Evolutionary conservation across 2,888 invertebrate species (phyloP).

Genomic region (Empis livida): DNA sequence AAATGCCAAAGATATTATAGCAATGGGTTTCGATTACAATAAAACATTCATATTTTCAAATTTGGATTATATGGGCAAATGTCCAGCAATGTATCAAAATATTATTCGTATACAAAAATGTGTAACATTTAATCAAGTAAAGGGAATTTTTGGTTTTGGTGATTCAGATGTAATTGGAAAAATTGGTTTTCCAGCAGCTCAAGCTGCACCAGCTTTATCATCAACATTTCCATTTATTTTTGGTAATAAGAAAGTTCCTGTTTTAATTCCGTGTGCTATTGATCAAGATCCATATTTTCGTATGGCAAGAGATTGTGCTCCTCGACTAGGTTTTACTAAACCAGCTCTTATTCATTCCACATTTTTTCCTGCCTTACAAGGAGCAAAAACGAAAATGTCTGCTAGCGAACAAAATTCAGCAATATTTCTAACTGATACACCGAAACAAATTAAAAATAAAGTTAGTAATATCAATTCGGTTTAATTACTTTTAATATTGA

Average conservation of each 20-base stretch:
- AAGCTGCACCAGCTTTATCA: constrained; percentile 89
- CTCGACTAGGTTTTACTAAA: constrained; percentile 73
- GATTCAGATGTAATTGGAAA: constrained; percentile 95
- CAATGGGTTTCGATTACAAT: constrained; percentile 82
- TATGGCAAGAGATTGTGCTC: constrained; percentile 97
- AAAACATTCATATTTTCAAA: constrained; percentile 98
- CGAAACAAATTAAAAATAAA: constrained; percentile 93
- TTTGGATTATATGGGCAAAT: constrained; percentile 82
- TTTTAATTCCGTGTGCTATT: constrained; percentile 94
- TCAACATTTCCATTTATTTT: constrained; percentile 88
- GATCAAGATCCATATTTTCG: constrained; percentile 99
- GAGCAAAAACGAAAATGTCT: constrained; percentile 97
- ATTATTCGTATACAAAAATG: constrained; percentile 84
- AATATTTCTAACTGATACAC: constrained; percentile 87
- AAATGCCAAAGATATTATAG: constrained; percentile 97
- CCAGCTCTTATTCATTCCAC: constrained; percentile 76
- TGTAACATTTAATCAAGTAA: constrained; percentile 95
- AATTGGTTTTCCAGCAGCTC: constrained; percentile 90
- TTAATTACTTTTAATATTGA: neutral
- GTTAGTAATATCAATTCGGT: constrained; percentile 34
- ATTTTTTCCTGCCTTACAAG: constrained; percentile 91
- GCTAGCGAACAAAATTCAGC: constrained; percentile 89
- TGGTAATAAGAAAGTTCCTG: constrained; percentile 48
- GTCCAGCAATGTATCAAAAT: constrained; percentile 85
- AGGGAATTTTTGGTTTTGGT: constrained; percentile 95